Conservation (phyloP, 2,113 vertebrate genomes). For the Tetraodon nigroviridis region DNA sequence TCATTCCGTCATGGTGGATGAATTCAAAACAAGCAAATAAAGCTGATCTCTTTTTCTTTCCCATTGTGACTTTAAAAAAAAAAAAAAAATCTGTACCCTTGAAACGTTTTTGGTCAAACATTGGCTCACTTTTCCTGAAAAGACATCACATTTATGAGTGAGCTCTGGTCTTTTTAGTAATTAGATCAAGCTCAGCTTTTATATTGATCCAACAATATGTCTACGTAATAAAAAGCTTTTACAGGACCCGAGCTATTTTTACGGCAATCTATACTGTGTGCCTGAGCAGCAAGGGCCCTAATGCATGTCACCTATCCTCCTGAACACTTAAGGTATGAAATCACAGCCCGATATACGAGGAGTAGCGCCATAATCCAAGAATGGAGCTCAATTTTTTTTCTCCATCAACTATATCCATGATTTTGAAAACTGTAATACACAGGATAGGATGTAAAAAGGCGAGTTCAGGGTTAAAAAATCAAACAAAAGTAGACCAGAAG, state of each 20-base stretch:
- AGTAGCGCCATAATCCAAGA: constrained; percentile 37
- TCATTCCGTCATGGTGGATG: too few relatives aligned
- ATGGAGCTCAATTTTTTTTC: neutral
- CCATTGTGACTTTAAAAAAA: neutral
- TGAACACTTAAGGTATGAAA: constrained; percentile 57
- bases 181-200: constrained; percentile 44
- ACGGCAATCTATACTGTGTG: constrained; percentile 55
- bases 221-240: constrained; percentile 73
- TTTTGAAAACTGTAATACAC: neutral
- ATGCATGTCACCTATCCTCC: constrained; percentile 37
- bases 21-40: too few relatives aligned
- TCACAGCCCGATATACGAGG: constrained; percentile 24
- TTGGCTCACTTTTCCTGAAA: neutral
- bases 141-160: constrained; percentile 17
- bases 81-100: constrained; percentile 19
- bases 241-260: constrained; percentile 59
- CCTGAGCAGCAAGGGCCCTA: constrained; percentile 34
- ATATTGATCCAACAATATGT: constrained; percentile 63
- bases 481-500: constrained; percentile 9
- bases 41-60: neutral
- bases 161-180: constrained; percentile 40
- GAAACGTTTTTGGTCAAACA: constrained; percentile 31
- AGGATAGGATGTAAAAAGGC: constrained; percentile 18
- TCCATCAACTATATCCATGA: too few relatives aligned
- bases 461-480: neutral